Evolutionary conservation across 2,113 vertebrate species (phyloP).

Genomic region (Epinephelus moara): DNA sequence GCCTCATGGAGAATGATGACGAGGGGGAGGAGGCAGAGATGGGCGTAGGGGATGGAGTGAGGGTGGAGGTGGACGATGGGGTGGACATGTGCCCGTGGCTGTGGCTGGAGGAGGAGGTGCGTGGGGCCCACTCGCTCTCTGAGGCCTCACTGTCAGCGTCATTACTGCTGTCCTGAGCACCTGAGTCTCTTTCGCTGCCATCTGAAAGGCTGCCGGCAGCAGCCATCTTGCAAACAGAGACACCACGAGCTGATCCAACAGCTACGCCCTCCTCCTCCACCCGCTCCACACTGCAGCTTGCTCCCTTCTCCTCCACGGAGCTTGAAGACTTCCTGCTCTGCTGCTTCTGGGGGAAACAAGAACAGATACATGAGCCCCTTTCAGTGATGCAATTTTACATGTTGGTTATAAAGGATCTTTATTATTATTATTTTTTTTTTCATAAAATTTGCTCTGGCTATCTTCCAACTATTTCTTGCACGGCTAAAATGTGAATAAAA

Average conservation of each 20-base stretch:
- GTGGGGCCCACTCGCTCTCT: conserved; percentile 88
- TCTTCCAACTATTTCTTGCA: neutral
- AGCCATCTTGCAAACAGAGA: conserved; percentile 65
- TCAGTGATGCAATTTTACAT: neutral
- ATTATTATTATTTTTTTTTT: neutral
- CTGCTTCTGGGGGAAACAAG: conserved; percentile 82
- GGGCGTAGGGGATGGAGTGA: conserved; percentile 45
- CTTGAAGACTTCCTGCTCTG: conserved; percentile 77
- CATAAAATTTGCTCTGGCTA: neutral
- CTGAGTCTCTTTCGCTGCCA: conserved; percentile 89
- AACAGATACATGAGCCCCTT: neutral
- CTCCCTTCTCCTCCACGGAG: conserved; percentile 80
- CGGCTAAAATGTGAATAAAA: neutral
- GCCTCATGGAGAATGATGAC: conserved; percentile 49
- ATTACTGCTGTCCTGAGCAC: conserved; percentile 90
- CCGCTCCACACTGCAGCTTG: conserved; percentile 58
- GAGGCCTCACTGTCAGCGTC: conserved; percentile 97
- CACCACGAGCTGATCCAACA: conserved; percentile 55
- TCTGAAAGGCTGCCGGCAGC: conserved; percentile 89
- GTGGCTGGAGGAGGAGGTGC: conserved; percentile 58
- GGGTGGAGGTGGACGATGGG: conserved; percentile 63
- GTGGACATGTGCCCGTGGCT: conserved; percentile 60
- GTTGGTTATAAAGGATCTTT: neutral
- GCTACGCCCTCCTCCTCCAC: conserved; percentile 69
- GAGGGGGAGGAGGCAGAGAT: conserved; percentile 37